A percentile compares a stretch with the other conserved stretches of the same genome.
Evolutionary conservation across 2,888 invertebrate species (phyloP).

Genomic region (Drosophila nr. perissopoda): DNA sequence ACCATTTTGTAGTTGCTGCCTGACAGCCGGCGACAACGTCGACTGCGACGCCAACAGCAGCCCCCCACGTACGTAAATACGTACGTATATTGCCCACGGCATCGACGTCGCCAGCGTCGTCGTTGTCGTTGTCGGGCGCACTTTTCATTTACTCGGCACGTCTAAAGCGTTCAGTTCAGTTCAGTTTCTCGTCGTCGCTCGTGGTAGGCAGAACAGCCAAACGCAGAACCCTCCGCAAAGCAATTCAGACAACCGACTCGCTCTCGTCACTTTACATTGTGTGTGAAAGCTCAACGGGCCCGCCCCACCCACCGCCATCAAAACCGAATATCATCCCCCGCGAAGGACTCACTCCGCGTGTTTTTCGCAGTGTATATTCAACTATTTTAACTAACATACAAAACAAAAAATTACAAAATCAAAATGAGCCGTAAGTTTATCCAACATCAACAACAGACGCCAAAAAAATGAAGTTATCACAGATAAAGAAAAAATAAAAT

Average conservation of each 20-base stretch:
- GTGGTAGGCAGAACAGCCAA: constrained; percentile 74
- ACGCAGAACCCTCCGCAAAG: constrained; percentile 51
- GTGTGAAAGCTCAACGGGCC: constrained; percentile 71
- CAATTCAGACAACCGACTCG: constrained; percentile 41
- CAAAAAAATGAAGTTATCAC: constrained; percentile 46
- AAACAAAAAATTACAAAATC: constrained; percentile 46
- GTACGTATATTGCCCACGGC: constrained; percentile 23
- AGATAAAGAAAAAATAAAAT: constrained; percentile 37
- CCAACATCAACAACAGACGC: constrained; percentile 28
- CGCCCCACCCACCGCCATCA: constrained; percentile 66
- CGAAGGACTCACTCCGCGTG: constrained; percentile 69
- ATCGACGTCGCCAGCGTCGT: constrained; percentile 10
- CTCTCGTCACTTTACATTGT: constrained; percentile 42
- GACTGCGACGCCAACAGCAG: constrained; percentile 26
- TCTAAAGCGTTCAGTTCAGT: constrained; percentile 70
- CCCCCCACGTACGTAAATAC: constrained; percentile 31
- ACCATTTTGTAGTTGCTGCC: constrained; percentile 50
- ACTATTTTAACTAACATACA: constrained; percentile 37
- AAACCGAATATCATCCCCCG: constrained; percentile 50
- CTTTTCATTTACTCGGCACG: constrained; percentile 66
- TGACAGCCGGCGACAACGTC: constrained; percentile 35
- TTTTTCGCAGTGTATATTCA: constrained; percentile 46
- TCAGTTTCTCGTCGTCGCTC: constrained; percentile 80
- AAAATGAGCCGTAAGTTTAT: constrained; percentile 79
- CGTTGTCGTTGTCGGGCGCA: constrained; percentile 33